These are phyloP conservation scores for Alligator mississippiensis DNA, from an alignment of 2,113 vertebrate genomes.

Conservation along the genomic window DNA sequence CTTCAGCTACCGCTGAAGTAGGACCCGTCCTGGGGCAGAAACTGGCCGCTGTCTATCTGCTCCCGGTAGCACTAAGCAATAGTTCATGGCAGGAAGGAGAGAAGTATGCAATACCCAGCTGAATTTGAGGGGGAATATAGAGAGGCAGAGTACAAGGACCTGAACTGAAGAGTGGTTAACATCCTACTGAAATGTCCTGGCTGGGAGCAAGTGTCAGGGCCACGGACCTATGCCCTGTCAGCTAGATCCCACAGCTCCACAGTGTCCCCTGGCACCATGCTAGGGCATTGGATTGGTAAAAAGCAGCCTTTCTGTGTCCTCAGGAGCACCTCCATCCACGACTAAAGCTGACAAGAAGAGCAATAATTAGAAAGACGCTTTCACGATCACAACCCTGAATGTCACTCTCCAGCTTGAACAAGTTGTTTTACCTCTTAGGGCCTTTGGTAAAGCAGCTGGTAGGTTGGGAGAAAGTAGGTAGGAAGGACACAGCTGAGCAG, in stretches of 20 bases:
- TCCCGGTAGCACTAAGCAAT: background rate
- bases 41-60: fast-evolving
- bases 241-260: background rate
- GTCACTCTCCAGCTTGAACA: background rate
- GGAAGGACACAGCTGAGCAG: slow-evolving; percentile 7
- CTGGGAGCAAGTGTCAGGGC: background rate
- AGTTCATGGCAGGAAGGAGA: background rate
- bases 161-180: fast-evolving
- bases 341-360: background rate
- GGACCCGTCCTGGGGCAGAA: background rate
- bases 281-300: background rate
- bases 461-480: slow-evolving; percentile 21
- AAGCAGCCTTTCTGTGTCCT: background rate
- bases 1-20: fast-evolving
- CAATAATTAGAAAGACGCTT: background rate
- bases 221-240: background rate
- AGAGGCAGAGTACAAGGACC: background rate
- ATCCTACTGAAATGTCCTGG: background rate
- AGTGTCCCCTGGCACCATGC: fast-evolving
- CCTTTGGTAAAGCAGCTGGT: background rate
- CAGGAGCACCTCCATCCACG: slow-evolving; percentile 16
- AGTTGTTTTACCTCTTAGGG: slow-evolving; percentile 29
- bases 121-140: background rate
- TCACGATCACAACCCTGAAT: slow-evolving; percentile 40
- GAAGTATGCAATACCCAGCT: background rate